phyloP scores from a whole-genome alignment of 2,797 vertebrate species.

The Phyllotis vaccarum region DNA sequence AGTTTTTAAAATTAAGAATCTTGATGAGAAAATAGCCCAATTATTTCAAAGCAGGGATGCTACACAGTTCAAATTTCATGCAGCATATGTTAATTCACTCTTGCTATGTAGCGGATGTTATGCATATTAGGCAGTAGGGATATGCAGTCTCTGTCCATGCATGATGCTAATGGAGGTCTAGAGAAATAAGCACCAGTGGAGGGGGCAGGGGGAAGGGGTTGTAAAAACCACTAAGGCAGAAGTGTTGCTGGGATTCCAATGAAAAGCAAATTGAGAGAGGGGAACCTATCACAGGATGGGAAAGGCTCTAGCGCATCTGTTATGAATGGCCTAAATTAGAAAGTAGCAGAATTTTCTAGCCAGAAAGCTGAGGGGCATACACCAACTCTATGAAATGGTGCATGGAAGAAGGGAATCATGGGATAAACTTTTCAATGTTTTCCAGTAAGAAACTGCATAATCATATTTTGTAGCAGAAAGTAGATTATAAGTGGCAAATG shows the following conservation, averaged over 20 bases:
- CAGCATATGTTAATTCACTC: not conserved
- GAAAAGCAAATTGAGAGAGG: not conserved
- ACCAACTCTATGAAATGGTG: not conserved
- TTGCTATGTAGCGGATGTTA: not conserved
- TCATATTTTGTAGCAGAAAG: slow-evolving; percentile 33
- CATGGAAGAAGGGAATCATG: not conserved
- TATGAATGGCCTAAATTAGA: not conserved
- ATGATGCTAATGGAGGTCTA: not conserved
- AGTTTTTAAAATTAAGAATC: not conserved
- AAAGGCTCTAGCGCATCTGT: not conserved
- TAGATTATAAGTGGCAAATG: not conserved
- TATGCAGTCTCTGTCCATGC: not conserved
- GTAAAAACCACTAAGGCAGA: not conserved
- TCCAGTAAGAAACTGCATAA: not conserved
- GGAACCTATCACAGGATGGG: not conserved
- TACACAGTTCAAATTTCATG: not conserved
- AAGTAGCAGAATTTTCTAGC: not conserved
- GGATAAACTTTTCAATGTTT: not conserved
- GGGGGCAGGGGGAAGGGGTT: not conserved
- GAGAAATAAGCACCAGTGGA: not conserved
- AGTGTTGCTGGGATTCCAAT: not conserved
- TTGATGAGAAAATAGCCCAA: not conserved
- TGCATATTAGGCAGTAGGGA: not conserved
- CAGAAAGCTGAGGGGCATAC: not conserved
- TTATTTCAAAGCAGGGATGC: not conserved